Base-by-base conservation (phyloP, 2,888 invertebrate genomes). In the Hermodice carunculata region DNA sequence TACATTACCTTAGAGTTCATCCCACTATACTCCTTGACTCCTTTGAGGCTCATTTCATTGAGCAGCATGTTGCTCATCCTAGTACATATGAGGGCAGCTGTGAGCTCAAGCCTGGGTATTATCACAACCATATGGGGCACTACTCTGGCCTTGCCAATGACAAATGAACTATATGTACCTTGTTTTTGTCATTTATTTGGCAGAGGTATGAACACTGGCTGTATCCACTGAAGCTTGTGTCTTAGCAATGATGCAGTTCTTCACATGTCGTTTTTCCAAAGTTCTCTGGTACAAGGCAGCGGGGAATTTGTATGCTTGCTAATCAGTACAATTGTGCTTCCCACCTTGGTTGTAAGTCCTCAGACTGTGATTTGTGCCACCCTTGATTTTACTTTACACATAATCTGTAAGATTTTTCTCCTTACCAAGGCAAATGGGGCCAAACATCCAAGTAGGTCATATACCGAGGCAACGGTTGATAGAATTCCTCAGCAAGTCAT, bases 391-490 rank as follows among this genome's bases (percentile, higher is more conserved):
- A 28, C n/a, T 3, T 31, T 14, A 26, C 51, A 58, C 42, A 64
- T 28, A 17, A 42, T 24, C 31, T 64, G 64, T 3, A 64, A 31
- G 3, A 64, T 49, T 26, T 19, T 40, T 42, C 59, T 64, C 19
- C 49, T 49, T 22, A 14, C 40, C 60, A 60, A 71, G 74, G 78
- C 29, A 82, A 83, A 54, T 82, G 85, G 42, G 83, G 86, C 22
- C 87, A 88, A 53, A 88, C 87, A 28, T 87, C 87, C 64, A 6
- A 64, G 46, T 24, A 61, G 61, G 54, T 64, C 61, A 34, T 44
- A 64, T 3, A 64, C 24, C 5, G 65, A 64, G 3, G 61, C 32
- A 2, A 53, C 53, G 2, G 53, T 44, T 2, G 61, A 40, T 3
- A 64, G 46, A 32, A 64, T 44, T 24, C 65, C 53, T 34, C 61